Conservation (phyloP, 2,113 vertebrate species). For the Motacilla tschutschensis region DNA sequence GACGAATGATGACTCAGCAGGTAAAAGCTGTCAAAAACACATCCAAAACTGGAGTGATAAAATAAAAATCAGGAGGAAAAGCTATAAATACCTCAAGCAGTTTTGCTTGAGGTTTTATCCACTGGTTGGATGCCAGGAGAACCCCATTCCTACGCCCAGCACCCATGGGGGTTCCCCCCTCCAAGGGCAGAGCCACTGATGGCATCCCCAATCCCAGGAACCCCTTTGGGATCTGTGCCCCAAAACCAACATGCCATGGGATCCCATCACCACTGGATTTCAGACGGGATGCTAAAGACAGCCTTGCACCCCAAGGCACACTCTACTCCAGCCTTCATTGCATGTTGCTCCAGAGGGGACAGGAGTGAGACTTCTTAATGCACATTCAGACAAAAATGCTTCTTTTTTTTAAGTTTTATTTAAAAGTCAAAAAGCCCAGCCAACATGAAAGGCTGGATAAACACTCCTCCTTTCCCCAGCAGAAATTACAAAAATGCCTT, state of each 20-base stretch:
- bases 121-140: not conserved
- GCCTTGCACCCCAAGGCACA: rapidly evolving
- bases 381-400: not conserved
- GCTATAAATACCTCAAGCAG: not conserved
- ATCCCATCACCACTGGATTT: not conserved
- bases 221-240: rapidly evolving
- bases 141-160: rapidly evolving
- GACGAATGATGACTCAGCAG: constrained; percentile 51
- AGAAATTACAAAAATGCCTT: constrained; percentile 62
- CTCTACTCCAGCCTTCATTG: not conserved
- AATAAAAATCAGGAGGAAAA: not conserved
- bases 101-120: not conserved
- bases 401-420: not conserved
- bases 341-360: rapidly evolving
- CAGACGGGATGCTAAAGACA: rapidly evolving
- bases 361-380: not conserved
- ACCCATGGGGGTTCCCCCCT: rapidly evolving
- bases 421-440: constrained; percentile 24
- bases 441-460: constrained; percentile 36
- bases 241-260: rapidly evolving
- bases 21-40: constrained; percentile 40
- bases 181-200: not conserved
- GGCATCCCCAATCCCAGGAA: rapidly evolving
- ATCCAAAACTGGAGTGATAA: not conserved
- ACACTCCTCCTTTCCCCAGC: constrained; percentile 40